Evolutionary conservation across 2,113 vertebrate genomes (phyloP).

Genomic region (Myiozetetes cayanensis): DNA sequence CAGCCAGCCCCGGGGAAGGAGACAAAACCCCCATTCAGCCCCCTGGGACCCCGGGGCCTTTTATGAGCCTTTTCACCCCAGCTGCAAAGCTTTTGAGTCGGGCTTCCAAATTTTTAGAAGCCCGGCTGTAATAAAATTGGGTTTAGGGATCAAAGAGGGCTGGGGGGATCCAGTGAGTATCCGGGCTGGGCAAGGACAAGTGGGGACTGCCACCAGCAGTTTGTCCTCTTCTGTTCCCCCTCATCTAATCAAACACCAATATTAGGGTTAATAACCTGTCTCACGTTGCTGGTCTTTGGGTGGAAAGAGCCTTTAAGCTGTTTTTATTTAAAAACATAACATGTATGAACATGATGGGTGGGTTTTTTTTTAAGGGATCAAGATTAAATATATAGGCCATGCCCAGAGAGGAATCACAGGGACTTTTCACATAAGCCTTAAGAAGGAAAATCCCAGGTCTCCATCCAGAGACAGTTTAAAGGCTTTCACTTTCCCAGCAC

Average conservation of each 20-base stretch:
- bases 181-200: background rate
- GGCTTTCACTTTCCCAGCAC: background rate
- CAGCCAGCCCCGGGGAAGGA: background rate
- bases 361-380: background rate
- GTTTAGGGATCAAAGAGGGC: conserved; percentile 51
- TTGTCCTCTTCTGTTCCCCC: background rate
- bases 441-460: background rate
- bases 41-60: background rate
- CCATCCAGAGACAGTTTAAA: background rate
- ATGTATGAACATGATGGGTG: background rate
- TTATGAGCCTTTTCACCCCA: background rate
- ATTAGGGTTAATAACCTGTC: background rate
- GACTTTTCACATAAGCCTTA: background rate
- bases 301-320: background rate
- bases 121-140: conserved; percentile 32
- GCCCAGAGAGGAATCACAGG: background rate
- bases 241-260: background rate
- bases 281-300: background rate
- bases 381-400: background rate
- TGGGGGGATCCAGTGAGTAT: background rate
- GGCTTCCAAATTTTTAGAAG: background rate
- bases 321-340: background rate
- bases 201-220: background rate
- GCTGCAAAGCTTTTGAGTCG: background rate
- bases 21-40: conserved; percentile 17